These are phyloP conservation scores for Nerophis ophidion DNA, from an alignment of 2,113 vertebrate species.

Conservation along the genomic window DNA sequence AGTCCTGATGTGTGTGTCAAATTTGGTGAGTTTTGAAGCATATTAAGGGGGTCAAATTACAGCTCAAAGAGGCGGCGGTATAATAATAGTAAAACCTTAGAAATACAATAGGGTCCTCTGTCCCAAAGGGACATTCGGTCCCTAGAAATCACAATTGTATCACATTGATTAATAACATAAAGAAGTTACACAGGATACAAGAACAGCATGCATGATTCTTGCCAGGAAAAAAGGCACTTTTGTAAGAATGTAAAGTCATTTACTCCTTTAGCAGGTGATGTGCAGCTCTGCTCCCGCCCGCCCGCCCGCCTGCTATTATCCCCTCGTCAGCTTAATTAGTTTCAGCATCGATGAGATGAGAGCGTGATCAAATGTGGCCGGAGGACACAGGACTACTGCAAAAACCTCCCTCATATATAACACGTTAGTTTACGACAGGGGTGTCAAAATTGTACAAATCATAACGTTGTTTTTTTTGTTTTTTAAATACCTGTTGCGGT, in stretches of 20 bases:
- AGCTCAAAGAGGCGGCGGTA: too few relatives aligned
- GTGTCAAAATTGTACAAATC: too few relatives aligned
- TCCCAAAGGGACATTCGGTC: too few relatives aligned
- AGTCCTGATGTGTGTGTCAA: too few relatives aligned
- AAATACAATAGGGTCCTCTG: too few relatives aligned
- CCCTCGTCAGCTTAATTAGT: not conserved
- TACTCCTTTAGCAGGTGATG: too few relatives aligned
- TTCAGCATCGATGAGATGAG: not conserved
- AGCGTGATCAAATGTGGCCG: not conserved
- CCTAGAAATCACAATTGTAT: conserved; percentile 54
- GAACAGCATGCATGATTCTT: conserved; percentile 3
- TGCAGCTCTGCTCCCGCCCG: not conserved
- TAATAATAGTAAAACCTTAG: too few relatives aligned
- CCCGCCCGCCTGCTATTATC: not conserved
- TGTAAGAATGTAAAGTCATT: not conserved
- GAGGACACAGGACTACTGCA: not conserved
- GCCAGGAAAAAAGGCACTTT: conserved; percentile 1
- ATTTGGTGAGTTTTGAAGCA: too few relatives aligned
- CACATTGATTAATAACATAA: conserved; percentile 53
- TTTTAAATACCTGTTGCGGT: too few relatives aligned
- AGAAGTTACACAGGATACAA: conserved; percentile 49
- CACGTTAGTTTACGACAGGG: not conserved
- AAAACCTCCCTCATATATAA: not conserved
- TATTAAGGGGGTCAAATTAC: too few relatives aligned
- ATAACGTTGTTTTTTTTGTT: too few relatives aligned